Evolutionary conservation across 1,140 invertebrate genomes (phyloP).

Genomic region (Adoxophyes honmai): DNA sequence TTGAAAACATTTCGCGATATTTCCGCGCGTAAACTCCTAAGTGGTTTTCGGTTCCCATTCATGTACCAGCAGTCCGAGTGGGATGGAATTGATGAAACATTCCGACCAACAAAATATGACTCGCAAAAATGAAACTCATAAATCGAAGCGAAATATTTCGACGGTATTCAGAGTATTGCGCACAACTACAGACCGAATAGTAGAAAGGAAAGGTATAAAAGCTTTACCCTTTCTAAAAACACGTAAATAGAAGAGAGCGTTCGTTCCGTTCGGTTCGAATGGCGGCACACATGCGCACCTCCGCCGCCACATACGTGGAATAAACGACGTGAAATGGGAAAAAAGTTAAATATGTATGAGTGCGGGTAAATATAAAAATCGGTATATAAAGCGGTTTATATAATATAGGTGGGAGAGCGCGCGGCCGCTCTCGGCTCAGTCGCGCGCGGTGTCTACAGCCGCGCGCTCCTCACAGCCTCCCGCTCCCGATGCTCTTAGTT

Average conservation of each 20-base stretch:
- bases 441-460: constrained; percentile 38
- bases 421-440: constrained; percentile 48
- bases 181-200: constrained; percentile 65
- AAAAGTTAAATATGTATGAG: constrained; percentile 77
- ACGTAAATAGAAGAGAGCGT: constrained; percentile 67
- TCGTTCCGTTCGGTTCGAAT: constrained; percentile 50
- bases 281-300: constrained; percentile 44
- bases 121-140: constrained; percentile 62
- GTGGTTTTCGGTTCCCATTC: constrained; percentile 4
- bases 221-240: constrained; percentile 75
- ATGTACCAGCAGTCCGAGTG: constrained; percentile 1
- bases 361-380: constrained; percentile 77
- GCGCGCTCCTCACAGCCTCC: constrained; percentile 23
- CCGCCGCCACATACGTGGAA: constrained; percentile 62
- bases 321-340: constrained; percentile 75
- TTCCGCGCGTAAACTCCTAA: constrained; percentile 6
- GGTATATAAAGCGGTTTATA: constrained; percentile 71
- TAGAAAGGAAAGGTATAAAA: constrained; percentile 75
- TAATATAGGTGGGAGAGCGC: constrained; percentile 65
- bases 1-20: constrained; percentile 3
- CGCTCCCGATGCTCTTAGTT: constrained; percentile 14
- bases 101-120: constrained; percentile 49
- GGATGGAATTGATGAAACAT: constrained; percentile 46
- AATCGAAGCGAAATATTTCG: constrained; percentile 72
- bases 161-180: constrained; percentile 56